Base-by-base conservation (phyloP, 2,797 vertebrate species). In the Enteromius trimaculatus region DNA sequence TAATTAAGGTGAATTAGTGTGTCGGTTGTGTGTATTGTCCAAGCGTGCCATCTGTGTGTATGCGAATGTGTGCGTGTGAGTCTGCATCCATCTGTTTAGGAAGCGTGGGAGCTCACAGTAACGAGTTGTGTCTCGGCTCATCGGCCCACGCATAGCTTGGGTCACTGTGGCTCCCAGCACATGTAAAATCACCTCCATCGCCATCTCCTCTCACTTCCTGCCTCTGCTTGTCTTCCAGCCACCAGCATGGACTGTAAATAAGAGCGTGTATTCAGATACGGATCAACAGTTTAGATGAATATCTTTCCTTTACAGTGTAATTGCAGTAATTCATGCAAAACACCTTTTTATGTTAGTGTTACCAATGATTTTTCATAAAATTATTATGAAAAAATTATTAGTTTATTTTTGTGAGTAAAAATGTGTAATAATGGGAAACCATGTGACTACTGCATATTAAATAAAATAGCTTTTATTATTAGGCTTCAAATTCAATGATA, bases 21-120 rank as follows among this genome's bases (percentile, higher is more conserved):
- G 64, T 76, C 19, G 53, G 49, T 83, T 83, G 53, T 71, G 82
- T 82, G 70, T 84, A 34, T 80, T 82, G 76, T 86, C 76, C 74
- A 47, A 75, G 26, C 17, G 13, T 75, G 75, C 80, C 62, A 77
- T 76, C 74, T 77, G 78, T 81, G 81, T 69, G 72, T 81, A 76
- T 79, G 64, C 13, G 47, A 79, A 81, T 81, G 74, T 79, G 85
- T 81, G 85, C 44, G 71, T 80, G 80, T 85, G 65, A 75, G 82
- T 58, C 77, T 74, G 37, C 55, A 68, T 89, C 84, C 86, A 90
- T 88, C 83, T 87, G 87, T 89, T 90, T 89, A 64, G 79, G 83
- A 88, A 89, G 85, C 68, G 87, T 88, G 86, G 87, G 89, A 89
- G 83, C 86, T 89, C 86, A 83, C 86, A 86, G 83, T 86, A 89